Conservation (phyloP, 2,113 vertebrate genomes). For the Mellivora capensis region DNA sequence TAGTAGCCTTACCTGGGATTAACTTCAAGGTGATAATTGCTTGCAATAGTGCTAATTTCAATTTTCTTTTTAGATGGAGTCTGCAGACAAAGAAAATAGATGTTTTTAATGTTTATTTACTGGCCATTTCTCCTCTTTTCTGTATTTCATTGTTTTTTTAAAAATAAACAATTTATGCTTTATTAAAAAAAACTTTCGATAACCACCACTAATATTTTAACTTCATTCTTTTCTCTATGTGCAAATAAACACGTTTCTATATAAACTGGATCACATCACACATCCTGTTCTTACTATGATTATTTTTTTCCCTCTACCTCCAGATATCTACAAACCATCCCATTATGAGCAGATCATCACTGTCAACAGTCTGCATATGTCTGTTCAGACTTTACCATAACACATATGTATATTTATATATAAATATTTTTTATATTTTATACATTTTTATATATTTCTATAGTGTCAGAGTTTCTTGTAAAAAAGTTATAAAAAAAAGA, state of each 20-base stretch:
- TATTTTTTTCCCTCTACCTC: background rate
- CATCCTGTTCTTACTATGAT: background rate
- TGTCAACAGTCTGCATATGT: background rate
- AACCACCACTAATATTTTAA: background rate
- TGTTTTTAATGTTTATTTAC: background rate
- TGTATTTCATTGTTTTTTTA: background rate
- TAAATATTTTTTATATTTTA: background rate
- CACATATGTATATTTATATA: background rate
- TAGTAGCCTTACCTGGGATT: constrained; percentile 89
- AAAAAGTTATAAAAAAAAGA: background rate
- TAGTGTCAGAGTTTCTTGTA: background rate
- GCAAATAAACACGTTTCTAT: background rate
- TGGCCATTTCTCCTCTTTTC: background rate
- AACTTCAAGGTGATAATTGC: constrained; percentile 99
- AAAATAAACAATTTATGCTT: background rate
- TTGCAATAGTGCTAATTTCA: constrained; percentile 98
- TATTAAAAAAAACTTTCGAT: background rate
- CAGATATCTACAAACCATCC: background rate
- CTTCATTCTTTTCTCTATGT: background rate
- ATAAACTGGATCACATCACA: background rate
- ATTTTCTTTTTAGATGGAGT: constrained; percentile 99
- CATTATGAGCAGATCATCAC: background rate
- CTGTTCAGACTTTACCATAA: background rate
- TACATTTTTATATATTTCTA: background rate
- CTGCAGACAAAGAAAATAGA: constrained; percentile 75